phyloP scores from a whole-genome alignment of 1,140 invertebrate species.

The Rhopalosiphum maidis region DNA sequence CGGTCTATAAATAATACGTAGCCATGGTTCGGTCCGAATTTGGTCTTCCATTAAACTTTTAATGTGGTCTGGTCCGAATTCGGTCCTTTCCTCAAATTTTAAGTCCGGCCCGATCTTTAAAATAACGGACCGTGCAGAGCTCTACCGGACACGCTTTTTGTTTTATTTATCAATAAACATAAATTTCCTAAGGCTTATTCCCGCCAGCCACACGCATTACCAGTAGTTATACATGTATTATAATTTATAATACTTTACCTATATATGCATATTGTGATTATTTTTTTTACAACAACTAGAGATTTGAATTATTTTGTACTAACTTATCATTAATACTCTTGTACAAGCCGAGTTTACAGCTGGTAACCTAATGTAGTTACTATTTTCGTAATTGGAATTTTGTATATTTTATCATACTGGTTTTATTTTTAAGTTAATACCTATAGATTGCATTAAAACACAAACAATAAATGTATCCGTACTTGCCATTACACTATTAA shows the following conservation, averaged over 20 bases:
- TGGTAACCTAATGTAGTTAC: not conserved
- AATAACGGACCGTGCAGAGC: no score
- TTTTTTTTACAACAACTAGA: no score
- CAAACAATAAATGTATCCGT: not conserved
- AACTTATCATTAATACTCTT: no score
- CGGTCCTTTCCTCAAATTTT: no score
- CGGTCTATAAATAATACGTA: no score
- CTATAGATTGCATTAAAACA: not conserved
- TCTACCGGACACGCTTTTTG: not conserved
- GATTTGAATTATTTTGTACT: no score
- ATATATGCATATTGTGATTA: no score
- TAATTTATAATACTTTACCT: not conserved
- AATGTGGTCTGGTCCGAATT: no score
- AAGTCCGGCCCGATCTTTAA: no score
- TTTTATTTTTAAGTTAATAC: not conserved
- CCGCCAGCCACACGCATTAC: not conserved
- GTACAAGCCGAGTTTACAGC: not conserved
- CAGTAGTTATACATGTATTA: not conserved
- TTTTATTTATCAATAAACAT: not conserved
- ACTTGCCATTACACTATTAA: not conserved
- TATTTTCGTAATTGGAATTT: not conserved
- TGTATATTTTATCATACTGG: not conserved
- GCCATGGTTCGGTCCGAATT: no score
- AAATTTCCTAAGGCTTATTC: not conserved
- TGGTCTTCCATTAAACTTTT: no score